Evolutionary conservation across 30 jellyfish, hydroid and myxozoan genomes (phyloP).

Genomic region (Mastigias papua): DNA sequence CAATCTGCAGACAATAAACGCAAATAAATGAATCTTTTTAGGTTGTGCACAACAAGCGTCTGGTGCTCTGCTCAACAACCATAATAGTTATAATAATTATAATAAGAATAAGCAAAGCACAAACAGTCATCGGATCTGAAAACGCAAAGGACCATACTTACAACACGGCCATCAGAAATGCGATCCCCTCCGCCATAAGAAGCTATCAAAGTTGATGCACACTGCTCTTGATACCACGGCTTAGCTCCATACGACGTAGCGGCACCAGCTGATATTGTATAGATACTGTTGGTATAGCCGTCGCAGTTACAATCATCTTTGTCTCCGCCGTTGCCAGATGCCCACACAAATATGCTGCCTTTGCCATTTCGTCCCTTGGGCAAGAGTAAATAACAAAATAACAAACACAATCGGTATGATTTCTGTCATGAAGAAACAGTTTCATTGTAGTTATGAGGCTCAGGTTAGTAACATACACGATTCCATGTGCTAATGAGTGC

Average conservation of each 20-base stretch:
- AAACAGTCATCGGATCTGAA: background rate
- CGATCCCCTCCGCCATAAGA: slow-evolving; percentile 87
- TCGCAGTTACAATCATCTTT: slow-evolving; percentile 94
- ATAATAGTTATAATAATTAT: no score
- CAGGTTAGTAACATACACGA: no score
- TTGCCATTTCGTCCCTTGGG: slow-evolving; percentile 95
- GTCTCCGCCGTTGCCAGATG: slow-evolving; percentile 99
- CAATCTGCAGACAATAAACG: no score
- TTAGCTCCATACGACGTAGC: slow-evolving; percentile 83
- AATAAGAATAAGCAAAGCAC: no score
- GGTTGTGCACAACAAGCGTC: no score
- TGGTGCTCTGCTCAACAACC: no score
- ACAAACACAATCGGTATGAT: no score
- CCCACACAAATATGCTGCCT: slow-evolving; percentile 98
- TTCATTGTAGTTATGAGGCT: no score
- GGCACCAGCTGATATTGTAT: slow-evolving; percentile 97
- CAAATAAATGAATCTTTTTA: no score
- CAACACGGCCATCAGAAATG: slow-evolving; percentile 71
- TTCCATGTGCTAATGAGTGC: no score
- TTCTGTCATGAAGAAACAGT: no score
- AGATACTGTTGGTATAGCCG: slow-evolving; percentile 98
- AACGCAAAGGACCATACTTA: slow-evolving; percentile 35
- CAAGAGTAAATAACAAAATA: background rate
- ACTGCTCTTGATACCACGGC: slow-evolving; percentile 94
- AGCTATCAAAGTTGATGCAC: slow-evolving; percentile 93